Base-by-base conservation (phyloP, 1,140 invertebrate species). In the Tetragnatha versicolor region DNA sequence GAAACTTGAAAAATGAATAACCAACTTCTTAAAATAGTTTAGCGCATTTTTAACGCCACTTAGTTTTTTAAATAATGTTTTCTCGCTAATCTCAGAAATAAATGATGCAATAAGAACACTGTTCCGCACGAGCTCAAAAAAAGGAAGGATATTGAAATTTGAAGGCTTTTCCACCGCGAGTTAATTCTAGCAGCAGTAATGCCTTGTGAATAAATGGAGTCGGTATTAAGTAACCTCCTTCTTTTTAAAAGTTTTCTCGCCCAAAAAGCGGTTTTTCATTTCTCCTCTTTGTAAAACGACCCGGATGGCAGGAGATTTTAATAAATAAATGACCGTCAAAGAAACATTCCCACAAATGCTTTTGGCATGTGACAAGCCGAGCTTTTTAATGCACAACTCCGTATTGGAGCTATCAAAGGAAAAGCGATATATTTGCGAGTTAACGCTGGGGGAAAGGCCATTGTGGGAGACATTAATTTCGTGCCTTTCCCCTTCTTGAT, bases 391-490 rank as follows among this genome's bases (percentile, higher is more conserved):
- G 70, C 51, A 33, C 29, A 45, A 42, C 2, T 14, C 55, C 20
- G 29, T 61, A 61, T 61, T 61, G 53, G 39, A 58, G 53, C 53
- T 37, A 73, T 73, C 53, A 61, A 47, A 58, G 55, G 49, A 61
- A 58, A 73, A 47, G 35, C 68, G 20, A 72, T 72, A 73, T 61
- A 73, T 73, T 61, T 39, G n/a, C 25, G 55, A 60, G 37, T 35
- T 61, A 58, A 61, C 42, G 70, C 47, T 22, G 42, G n/a, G n/a
- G 70, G n/a, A 49, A 49, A 61, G 55, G 55, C 70, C 29, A 73
- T 73, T 73, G 55, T 73, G 55, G 70, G 61, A 73, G 61, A 61
- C 55, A 73, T 73, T 73, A 73, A 73, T 73, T 73, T 73, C 49
- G 69, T 72, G 51, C 25, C 39, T 60, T 42, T 61, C 22, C 42